phyloP scores from a whole-genome alignment of 2,113 vertebrate species.

The Plestiodon gilberti region DNA sequence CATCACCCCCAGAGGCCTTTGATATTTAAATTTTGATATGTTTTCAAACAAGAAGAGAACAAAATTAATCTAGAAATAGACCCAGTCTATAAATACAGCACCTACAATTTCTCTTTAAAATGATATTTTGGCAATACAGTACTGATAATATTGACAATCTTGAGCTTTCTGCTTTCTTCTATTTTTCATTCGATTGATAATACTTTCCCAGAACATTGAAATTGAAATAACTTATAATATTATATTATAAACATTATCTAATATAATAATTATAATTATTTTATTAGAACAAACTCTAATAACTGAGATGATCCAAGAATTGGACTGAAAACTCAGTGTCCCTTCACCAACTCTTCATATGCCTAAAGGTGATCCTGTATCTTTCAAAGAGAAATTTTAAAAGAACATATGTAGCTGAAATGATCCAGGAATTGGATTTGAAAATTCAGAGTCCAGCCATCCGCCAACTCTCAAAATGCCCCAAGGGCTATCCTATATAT shows the following conservation, averaged over 20 bases:
- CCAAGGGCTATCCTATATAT: no score
- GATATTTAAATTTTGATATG: conserved; percentile 32
- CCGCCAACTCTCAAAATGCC: no score
- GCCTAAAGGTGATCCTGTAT: no score
- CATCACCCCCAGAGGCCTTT: not conserved
- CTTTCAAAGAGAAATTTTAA: no score
- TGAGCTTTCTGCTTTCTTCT: not conserved
- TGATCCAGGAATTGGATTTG: no score
- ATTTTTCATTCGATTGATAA: conserved; percentile 46
- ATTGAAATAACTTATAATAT: conserved; percentile 43
- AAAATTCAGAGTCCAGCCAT: no score
- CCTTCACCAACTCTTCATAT: no score
- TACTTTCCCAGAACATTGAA: conserved; percentile 53
- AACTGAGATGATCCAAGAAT: no score
- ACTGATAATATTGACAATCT: conserved; percentile 24
- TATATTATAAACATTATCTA: not conserved
- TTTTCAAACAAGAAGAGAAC: conserved; percentile 41
- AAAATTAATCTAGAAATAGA: conserved; percentile 37
- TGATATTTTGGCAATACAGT: not conserved
- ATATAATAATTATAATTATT: no score
- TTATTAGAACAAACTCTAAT: no score
- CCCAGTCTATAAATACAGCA: conserved; percentile 24
- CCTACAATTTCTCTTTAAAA: conserved; percentile 38
- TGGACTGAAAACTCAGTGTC: no score
- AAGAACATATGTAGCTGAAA: no score